Percentiles rank a stretch among this genome's conserved stretches.
phyloP scores from a whole-genome alignment of 2,797 vertebrate genomes.

The Buphagus erythrorhynchus region DNA sequence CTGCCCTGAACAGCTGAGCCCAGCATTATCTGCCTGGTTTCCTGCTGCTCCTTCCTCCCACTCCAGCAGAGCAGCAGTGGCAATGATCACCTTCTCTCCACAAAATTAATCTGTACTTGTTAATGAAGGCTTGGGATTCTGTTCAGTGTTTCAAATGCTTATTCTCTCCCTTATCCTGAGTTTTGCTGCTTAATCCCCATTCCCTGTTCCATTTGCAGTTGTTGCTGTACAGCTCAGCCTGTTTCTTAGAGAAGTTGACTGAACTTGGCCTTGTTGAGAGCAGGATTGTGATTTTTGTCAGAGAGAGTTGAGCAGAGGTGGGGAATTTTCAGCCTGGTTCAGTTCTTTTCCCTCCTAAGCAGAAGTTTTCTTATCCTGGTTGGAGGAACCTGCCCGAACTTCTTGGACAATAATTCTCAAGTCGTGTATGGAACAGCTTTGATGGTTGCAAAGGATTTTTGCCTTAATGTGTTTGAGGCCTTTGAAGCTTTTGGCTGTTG shows the following conservation, averaged over 20 bases:
- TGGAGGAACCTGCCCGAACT: not conserved
- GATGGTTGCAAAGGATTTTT: not conserved
- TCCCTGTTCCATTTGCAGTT: not conserved
- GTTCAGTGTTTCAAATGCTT: not conserved
- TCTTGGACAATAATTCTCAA: not conserved
- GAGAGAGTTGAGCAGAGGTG: not conserved
- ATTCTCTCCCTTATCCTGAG: not conserved
- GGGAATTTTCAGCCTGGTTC: not conserved
- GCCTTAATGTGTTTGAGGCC: not conserved
- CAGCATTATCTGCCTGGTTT: not conserved
- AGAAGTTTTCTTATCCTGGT: not conserved
- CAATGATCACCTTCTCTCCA: not conserved
- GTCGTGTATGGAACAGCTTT: not conserved
- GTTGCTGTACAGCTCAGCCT: not conserved
- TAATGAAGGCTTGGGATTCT: not conserved
- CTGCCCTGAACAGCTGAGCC: slow-evolving; percentile 60
- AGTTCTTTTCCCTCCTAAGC: not conserved
- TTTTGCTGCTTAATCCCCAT: not conserved
- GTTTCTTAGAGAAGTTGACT: not conserved
- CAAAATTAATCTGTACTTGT: not conserved
- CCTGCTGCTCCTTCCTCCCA: not conserved
- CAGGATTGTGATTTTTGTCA: not conserved
- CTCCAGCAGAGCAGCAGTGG: not conserved
- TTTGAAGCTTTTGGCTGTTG: not conserved
- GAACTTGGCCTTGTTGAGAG: not conserved